Evolutionary conservation across 2,888 invertebrate genomes (phyloP).

Genomic region (Mimachlamys varia): DNA sequence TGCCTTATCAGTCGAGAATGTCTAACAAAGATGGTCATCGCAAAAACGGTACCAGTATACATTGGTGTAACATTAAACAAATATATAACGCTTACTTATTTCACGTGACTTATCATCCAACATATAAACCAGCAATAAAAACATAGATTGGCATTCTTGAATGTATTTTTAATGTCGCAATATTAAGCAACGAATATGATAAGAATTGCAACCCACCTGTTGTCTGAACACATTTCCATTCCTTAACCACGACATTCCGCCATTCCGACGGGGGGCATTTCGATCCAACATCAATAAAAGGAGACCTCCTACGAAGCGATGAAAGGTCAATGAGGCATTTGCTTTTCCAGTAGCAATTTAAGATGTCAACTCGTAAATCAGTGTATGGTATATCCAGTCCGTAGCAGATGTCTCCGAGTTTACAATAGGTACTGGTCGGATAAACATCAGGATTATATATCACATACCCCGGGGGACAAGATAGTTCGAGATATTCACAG

Average conservation of each 20-base stretch:
- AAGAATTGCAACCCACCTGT: not conserved
- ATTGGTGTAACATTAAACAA: too few species aligned
- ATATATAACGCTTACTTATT: too few species aligned
- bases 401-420: not conserved
- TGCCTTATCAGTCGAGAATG: too few species aligned
- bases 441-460: not conserved
- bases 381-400: not conserved
- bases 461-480: not conserved
- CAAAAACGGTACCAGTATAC: too few species aligned
- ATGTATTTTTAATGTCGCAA: too few species aligned
- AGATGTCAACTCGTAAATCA: not conserved
- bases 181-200: too few species aligned
- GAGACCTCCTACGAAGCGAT: not conserved
- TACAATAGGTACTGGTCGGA: not conserved
- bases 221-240: not conserved
- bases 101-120: too few species aligned
- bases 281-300: not conserved
- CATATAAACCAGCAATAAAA: too few species aligned
- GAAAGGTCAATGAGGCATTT: not conserved
- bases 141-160: too few species aligned
- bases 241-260: not conserved
- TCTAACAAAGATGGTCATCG: too few species aligned
- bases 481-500: conserved; percentile 8
- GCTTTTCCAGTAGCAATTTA: conserved; percentile 9
- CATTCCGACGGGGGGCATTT: not conserved